Evolutionary conservation across 2,888 invertebrate species (phyloP), one percentile per base, ranked within the genome.

Genomic region (Podabrus alpinus): DNA sequence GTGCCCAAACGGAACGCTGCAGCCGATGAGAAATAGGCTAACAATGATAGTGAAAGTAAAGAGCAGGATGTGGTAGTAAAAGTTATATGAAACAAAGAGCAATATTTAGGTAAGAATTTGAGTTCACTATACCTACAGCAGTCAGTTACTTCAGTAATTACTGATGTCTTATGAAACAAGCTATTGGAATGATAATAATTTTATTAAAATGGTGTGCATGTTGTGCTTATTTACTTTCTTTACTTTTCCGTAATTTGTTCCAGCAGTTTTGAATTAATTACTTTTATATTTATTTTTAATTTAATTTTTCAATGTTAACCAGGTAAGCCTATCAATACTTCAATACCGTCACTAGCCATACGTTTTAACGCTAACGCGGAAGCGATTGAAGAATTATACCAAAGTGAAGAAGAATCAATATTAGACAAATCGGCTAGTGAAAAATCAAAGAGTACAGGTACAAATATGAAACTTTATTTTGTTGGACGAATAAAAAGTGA

Each of bases 311-410:
- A 61, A 13, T 61, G 10, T 61, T n/a, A 64, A 19, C n/a, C 74
- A 87, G 87, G 87, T 79, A 88, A 88, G 83, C 82, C 86, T n/a
- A 84, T 86, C 15, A 87, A 86, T 62, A 86, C 88, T 66, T 87
- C 88, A 15, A 87, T 87, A 69, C 85, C 91, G 64, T 88, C 90
- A 25, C 86, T 91, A 72, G 89, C 92, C 9, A 92, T 94, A 81
- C 91, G 92, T 82, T 94, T 94, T 82, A 93, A 93, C 88, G 92
- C 93, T n/a, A 93, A 92, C 81, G 93, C 92, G 83, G 94, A 94
- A 82, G 92, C 93, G 85, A 85, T 94, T 71, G 94, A 94, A 81
- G 93, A 94, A 82, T 83, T 94, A 11, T 92, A 89, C 81, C 89
- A 90, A 70, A 90, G 89, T 66, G 92, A 92, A 83, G 91, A 91